phyloP scores from a whole-genome alignment of 1,140 invertebrate genomes.

The Temnothorax longispinosus region DNA sequence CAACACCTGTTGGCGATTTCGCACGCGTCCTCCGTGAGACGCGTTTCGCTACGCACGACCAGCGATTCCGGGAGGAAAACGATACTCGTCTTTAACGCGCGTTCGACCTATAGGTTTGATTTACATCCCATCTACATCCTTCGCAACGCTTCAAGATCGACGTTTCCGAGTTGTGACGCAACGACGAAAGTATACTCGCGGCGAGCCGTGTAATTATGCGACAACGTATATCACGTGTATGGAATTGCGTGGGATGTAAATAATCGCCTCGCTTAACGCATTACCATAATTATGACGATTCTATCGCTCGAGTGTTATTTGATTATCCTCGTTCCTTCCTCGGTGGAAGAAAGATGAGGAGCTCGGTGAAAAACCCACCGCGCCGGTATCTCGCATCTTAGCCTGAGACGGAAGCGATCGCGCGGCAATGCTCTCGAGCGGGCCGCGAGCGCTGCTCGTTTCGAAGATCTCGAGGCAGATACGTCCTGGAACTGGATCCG shows the following conservation, averaged over 20 bases:
- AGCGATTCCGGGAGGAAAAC: not conserved
- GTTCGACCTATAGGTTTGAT: not conserved
- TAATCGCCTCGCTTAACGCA: not conserved
- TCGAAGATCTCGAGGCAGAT: constrained; percentile 38
- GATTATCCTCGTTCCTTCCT: not conserved
- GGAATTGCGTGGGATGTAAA: not conserved
- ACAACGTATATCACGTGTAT: not conserved
- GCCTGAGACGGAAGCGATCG: constrained; percentile 35
- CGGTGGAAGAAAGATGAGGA: not conserved
- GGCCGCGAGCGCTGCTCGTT: not conserved
- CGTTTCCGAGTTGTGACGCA: not conserved
- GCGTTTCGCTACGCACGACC: constrained; percentile 42
- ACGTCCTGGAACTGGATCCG: constrained; percentile 30
- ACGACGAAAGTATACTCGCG: not conserved
- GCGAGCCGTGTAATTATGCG: not conserved
- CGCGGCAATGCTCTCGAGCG: constrained; percentile 22
- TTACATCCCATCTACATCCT: not conserved
- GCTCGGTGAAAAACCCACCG: not conserved
- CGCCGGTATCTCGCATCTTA: constrained; percentile 21
- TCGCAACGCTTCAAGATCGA: not conserved
- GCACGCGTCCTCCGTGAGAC: constrained; percentile 26
- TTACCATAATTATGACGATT: constrained; percentile 6
- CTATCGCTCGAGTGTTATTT: constrained; percentile 3
- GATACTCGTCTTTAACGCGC: not conserved
- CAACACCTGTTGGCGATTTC: constrained; percentile 45